Evolutionary conservation across 2,113 vertebrate genomes (phyloP).

Genomic region (Leptobrachium ailaonicum): DNA sequence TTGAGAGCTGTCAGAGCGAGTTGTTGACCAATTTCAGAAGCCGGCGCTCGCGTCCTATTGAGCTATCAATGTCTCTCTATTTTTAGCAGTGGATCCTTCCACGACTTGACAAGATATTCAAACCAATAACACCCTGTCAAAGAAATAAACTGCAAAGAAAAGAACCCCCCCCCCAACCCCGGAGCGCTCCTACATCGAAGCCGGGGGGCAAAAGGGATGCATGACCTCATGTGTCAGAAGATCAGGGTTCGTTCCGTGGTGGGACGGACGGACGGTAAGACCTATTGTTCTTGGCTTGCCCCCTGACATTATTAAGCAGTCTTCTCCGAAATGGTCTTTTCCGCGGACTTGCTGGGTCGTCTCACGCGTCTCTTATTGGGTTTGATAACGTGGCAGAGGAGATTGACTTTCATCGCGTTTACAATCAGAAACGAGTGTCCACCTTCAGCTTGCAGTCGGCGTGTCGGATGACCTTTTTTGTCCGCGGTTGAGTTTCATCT

Average conservation of each 20-base stretch:
- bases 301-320: background rate
- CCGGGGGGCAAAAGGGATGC: background rate
- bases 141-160: slow-evolving; percentile 37
- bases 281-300: background rate
- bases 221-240: slow-evolving; percentile 17
- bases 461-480: slow-evolving; percentile 43
- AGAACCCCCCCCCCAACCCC: no score
- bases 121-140: slow-evolving; percentile 59
- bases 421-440: background rate
- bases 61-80: slow-evolving; percentile 51
- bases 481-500: slow-evolving; percentile 31
- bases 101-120: slow-evolving; percentile 58
- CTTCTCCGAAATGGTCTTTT: background rate
- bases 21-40: slow-evolving; percentile 48
- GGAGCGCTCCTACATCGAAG: background rate
- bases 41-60: slow-evolving; percentile 48
- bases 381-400: slow-evolving; percentile 42
- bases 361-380: slow-evolving; percentile 19
- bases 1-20: slow-evolving; percentile 44
- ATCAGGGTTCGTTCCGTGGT: slow-evolving; percentile 40
- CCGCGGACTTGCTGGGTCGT: background rate
- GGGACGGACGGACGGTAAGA: slow-evolving; percentile 2
- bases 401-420: slow-evolving; percentile 48
- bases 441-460: slow-evolving; percentile 1
- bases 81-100: slow-evolving; percentile 55